A percentile compares a stretch with the other conserved stretches of the same genome.
Evolutionary conservation across 2,888 invertebrate genomes (phyloP).

Genomic region (Argyresthia goedartella): DNA sequence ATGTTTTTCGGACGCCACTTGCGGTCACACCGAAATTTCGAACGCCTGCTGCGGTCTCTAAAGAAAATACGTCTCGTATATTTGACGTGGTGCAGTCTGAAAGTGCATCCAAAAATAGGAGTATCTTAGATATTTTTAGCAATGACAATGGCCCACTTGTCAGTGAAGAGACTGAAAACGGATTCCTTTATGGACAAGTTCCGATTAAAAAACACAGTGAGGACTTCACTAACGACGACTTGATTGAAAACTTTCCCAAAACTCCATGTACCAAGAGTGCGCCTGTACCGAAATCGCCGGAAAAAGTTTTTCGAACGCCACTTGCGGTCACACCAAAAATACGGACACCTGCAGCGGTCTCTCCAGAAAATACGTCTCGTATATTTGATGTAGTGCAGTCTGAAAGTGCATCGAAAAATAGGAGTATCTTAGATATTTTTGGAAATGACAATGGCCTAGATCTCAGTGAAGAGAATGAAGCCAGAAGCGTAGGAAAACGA

Average conservation of each 20-base stretch:
- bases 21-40: neutral
- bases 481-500: conserved; percentile 26
- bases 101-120: conserved; percentile 37
- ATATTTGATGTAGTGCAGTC: conserved; percentile 52
- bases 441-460: conserved; percentile 21
- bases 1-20: neutral
- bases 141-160: conserved; percentile 14
- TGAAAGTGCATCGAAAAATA: conserved; percentile 35
- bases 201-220: neutral
- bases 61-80: conserved; percentile 29
- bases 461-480: conserved; percentile 19
- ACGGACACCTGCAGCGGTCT: conserved; percentile 5
- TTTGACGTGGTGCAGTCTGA: conserved; percentile 50
- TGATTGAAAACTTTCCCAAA: no score
- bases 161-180: conserved; percentile 20
- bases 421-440: conserved; percentile 59
- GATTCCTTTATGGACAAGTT: no score
- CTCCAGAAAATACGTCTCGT: conserved; percentile 25
- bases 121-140: conserved; percentile 54
- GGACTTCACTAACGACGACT: no score
- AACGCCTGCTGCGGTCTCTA: conserved; percentile 7
- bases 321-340: neutral
- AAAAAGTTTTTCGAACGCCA: neutral
- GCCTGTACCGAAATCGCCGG: neutral
- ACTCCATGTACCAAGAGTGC: neutral